Percentiles rank a stretch among this genome's conserved stretches.
Evolutionary conservation across 2,113 vertebrate genomes (phyloP).

Genomic region (Gobio gobio): DNA sequence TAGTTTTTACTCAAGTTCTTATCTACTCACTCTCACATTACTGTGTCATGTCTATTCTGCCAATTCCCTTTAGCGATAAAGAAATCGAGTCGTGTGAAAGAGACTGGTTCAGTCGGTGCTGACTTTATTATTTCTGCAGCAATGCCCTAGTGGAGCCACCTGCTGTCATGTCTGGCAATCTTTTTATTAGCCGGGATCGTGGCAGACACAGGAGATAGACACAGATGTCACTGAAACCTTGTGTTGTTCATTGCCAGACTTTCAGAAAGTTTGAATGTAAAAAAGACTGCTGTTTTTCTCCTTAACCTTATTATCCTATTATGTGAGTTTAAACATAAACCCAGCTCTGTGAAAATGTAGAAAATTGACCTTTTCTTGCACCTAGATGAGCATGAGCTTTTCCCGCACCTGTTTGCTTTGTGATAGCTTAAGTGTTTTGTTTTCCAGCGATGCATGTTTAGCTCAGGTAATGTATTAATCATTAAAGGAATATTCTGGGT

Average conservation of each 20-base stretch:
- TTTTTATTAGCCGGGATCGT: constrained; percentile 13
- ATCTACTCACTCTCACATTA: constrained; percentile 14
- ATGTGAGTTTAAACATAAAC: neutral
- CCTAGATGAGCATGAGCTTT: neutral
- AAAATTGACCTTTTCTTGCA: neutral
- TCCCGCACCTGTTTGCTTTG: neutral
- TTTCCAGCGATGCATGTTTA: neutral
- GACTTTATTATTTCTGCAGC: constrained; percentile 46
- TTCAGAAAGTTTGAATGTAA: neutral
- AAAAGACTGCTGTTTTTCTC: neutral
- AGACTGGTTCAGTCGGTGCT: constrained; percentile 41
- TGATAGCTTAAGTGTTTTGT: neutral
- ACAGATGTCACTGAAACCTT: neutral
- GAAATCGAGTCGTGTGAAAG: constrained; percentile 34
- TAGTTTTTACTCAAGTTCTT: neutral
- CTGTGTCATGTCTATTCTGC: constrained; percentile 60
- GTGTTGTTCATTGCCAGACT: neutral
- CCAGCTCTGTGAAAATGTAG: neutral
- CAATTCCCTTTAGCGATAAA: constrained; percentile 30
- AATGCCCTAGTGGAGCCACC: constrained; percentile 41
- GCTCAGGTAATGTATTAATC: neutral
- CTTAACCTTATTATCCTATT: neutral
- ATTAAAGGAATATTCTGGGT: neutral
- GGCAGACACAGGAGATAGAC: constrained; percentile 16
- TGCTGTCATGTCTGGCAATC: constrained; percentile 49